A percentile compares a stretch with the other conserved stretches of the same genome.
These are phyloP conservation scores for Perodicticus potto DNA, from an alignment of 2,797 vertebrate genomes.

Conservation along the genomic window DNA sequence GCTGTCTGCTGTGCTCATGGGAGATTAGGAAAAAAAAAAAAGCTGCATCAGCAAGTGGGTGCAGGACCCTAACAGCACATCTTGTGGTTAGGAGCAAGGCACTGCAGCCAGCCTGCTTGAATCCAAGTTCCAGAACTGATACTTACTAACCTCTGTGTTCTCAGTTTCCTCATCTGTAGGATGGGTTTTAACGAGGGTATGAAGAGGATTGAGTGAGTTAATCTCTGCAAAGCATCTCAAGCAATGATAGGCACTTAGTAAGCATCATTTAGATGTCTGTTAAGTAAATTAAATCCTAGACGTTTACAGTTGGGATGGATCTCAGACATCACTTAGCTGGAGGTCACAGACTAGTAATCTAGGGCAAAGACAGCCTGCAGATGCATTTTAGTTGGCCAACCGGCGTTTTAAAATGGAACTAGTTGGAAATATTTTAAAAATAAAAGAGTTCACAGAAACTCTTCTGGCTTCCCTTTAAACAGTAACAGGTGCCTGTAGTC, in stretches of 20 bases:
- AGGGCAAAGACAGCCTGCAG: background rate
- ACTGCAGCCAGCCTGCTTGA: background rate
- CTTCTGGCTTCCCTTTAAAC: background rate
- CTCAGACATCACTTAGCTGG: background rate
- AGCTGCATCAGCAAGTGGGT: background rate
- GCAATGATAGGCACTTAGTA: background rate
- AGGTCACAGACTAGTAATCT: background rate
- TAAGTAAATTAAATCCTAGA: background rate
- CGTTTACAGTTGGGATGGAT: background rate
- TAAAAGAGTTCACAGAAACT: background rate
- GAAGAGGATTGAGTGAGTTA: background rate
- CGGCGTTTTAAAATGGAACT: slow-evolving; percentile 35
- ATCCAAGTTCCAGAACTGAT: background rate
- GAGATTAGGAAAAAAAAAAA: slow-evolving; percentile 18
- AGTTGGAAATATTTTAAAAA: slow-evolving; percentile 36
- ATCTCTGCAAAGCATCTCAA: background rate
- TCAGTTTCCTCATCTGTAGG: background rate
- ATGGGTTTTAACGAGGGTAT: background rate
- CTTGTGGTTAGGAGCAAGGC: background rate
- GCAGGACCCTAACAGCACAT: background rate
- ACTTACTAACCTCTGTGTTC: background rate
- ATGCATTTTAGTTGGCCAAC: slow-evolving; percentile 9
- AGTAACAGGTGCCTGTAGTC: background rate
- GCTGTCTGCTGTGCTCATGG: slow-evolving; percentile 93
- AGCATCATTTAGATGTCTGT: background rate